Evolutionary conservation across 2,888 invertebrate species (phyloP).

Genomic region (Phaedon cochleariae): DNA sequence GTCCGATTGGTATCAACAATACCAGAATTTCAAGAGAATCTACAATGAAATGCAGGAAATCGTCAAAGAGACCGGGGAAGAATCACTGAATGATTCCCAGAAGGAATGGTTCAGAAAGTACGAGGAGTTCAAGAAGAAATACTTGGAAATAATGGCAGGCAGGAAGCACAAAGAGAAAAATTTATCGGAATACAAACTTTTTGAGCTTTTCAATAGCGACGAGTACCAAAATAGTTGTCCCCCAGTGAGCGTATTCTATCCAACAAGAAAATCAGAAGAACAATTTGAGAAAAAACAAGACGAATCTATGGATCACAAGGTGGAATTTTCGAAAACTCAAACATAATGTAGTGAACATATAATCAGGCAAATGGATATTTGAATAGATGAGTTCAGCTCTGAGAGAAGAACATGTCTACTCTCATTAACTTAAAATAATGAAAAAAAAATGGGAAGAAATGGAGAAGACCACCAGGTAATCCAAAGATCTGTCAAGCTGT

Average conservation of each 20-base stretch:
- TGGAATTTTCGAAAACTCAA: no score
- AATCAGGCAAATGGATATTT: no score
- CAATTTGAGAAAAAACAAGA: no score
- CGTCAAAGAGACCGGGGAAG: constrained; percentile 30
- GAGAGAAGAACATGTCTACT: no score
- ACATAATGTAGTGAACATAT: no score
- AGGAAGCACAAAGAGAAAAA: constrained; percentile 33
- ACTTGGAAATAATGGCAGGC: constrained; percentile 35
- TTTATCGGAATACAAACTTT: constrained; percentile 33
- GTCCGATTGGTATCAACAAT: constrained; percentile 48
- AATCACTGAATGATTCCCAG: constrained; percentile 22
- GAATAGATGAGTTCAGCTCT: no score
- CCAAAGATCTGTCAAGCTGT: no score
- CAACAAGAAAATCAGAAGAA: not conserved
- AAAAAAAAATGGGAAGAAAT: no score
- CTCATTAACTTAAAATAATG: no score
- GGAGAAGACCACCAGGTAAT: no score
- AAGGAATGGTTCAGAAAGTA: constrained; percentile 44
- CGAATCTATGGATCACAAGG: no score
- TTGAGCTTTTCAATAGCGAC: constrained; percentile 39
- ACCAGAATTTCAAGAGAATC: constrained; percentile 41
- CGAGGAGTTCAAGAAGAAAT: constrained; percentile 43
- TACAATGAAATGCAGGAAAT: constrained; percentile 39
- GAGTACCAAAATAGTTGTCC: constrained; percentile 36
- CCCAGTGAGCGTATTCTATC: constrained; percentile 39